Conservation (phyloP, 2,797 vertebrate species). For the Neostethus bicornis region DNA sequence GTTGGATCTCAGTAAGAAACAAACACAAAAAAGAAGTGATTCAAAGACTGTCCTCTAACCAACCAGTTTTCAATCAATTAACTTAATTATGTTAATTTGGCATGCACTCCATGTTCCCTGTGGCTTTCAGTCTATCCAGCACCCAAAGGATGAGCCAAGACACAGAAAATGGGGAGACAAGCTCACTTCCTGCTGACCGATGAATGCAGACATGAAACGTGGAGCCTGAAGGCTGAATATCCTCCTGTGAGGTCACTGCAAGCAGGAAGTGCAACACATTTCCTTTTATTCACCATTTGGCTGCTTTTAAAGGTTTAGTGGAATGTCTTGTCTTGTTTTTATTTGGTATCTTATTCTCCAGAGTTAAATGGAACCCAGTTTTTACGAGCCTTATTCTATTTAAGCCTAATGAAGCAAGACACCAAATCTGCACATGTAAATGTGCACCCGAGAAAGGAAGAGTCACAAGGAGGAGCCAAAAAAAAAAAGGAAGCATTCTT, state of each 20-base stretch:
- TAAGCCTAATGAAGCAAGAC: slow-evolving; percentile 49
- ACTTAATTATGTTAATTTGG: slow-evolving; percentile 74
- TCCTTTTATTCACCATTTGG: slow-evolving; percentile 29
- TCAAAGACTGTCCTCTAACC: slow-evolving; percentile 56
- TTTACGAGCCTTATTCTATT: slow-evolving; percentile 52
- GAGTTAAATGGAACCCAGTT: slow-evolving; percentile 62
- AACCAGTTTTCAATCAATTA: slow-evolving; percentile 72
- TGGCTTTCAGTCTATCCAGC: slow-evolving; percentile 59
- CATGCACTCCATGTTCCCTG: slow-evolving; percentile 72
- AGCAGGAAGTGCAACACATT: slow-evolving; percentile 33
- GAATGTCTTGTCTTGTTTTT: slow-evolving; percentile 60
- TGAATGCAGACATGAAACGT: slow-evolving; percentile 53
- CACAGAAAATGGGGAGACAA: slow-evolving; percentile 42
- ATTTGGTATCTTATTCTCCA: slow-evolving; percentile 66
- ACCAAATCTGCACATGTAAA: slow-evolving; percentile 39
- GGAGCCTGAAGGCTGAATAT: slow-evolving; percentile 38
- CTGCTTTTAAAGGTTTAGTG: slow-evolving; percentile 61
- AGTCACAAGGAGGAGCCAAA: slow-evolving; percentile 32
- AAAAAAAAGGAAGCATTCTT: slow-evolving; percentile 43
- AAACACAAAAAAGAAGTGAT: slow-evolving; percentile 50
- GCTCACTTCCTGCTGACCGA: slow-evolving; percentile 51
- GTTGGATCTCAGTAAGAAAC: slow-evolving; percentile 45
- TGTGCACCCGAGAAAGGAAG: slow-evolving; percentile 19
- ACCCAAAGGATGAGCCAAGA: slow-evolving; percentile 52
- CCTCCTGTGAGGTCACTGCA: slow-evolving; percentile 40